These are phyloP conservation scores for Coelinius sp. DNA, from an alignment of 2,888 invertebrate genomes.

Conservation along the genomic window DNA sequence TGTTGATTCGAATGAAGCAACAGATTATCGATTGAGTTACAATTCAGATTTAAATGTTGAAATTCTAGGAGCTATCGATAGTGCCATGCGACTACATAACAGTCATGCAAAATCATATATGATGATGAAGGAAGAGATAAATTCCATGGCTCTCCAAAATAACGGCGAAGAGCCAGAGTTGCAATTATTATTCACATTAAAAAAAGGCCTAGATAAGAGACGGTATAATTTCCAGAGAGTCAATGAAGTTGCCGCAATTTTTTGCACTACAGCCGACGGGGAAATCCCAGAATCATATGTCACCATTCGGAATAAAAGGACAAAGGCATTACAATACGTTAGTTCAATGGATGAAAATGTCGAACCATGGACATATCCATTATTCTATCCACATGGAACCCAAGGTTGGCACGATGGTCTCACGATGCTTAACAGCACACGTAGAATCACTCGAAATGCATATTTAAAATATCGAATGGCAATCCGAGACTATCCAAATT, in stretches of 20 bases:
- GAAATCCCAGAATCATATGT: conserved; percentile 43
- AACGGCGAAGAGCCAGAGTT: too few species aligned
- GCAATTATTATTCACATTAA: too few species aligned
- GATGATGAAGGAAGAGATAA: too few species aligned
- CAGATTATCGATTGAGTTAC: conserved; percentile 28
- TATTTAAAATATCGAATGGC: conserved; percentile 40
- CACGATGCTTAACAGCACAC: neutral
- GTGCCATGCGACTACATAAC: conserved; percentile 41
- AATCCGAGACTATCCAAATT: neutral
- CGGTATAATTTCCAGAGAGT: conserved; percentile 46
- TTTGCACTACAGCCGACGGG: too few species aligned
- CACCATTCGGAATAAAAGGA: too few species aligned
- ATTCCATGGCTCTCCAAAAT: too few species aligned
- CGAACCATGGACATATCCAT: too few species aligned
- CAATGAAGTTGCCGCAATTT: conserved; percentile 48
- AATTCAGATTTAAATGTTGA: conserved; percentile 33
- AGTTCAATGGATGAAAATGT: too few species aligned
- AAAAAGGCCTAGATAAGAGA: conserved; percentile 42
- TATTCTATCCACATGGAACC: too few species aligned
- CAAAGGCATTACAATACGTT: too few species aligned
- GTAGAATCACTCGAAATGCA: conserved; percentile 30
- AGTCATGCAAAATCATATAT: conserved; percentile 44
- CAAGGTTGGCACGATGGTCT: neutral
- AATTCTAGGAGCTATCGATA: conserved; percentile 32
- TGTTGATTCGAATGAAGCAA: conserved; percentile 41